phyloP scores from a whole-genome alignment of 2,888 invertebrate genomes.

The Acrobasis suavella region DNA sequence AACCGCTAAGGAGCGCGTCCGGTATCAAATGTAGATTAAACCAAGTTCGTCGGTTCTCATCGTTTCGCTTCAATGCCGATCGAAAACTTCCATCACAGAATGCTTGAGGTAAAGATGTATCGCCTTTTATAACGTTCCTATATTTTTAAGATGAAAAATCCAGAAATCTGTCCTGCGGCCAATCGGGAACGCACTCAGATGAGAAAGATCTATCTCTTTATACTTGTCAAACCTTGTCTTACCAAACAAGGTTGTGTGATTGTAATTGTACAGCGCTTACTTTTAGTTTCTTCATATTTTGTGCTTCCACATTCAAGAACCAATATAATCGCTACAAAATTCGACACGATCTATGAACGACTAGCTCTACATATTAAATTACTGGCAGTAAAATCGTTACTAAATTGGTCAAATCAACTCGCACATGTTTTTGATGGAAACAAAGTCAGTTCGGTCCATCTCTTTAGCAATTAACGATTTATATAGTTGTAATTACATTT shows the following conservation, averaged over 20 bases:
- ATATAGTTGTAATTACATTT: slow-evolving; percentile 3
- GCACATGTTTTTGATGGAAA: slow-evolving; percentile 12
- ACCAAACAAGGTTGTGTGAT: too few species aligned
- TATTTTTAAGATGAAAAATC: too few species aligned
- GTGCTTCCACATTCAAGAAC: slow-evolving; percentile 54
- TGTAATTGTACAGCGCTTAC: background rate
- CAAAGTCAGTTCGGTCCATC: slow-evolving; percentile 23
- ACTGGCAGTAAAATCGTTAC: slow-evolving; percentile 55
- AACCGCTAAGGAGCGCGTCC: slow-evolving; percentile 42
- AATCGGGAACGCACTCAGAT: too few species aligned
- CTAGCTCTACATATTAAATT: slow-evolving; percentile 53
- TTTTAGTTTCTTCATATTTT: background rate
- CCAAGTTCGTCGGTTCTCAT: slow-evolving; percentile 74
- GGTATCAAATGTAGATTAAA: slow-evolving; percentile 73
- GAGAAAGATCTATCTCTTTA: too few species aligned
- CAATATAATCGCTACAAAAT: slow-evolving; percentile 76
- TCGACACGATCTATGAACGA: slow-evolving; percentile 70
- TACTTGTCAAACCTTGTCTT: too few species aligned
- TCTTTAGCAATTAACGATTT: slow-evolving; percentile 19
- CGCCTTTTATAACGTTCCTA: background rate
- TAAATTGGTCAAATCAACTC: slow-evolving; percentile 50
- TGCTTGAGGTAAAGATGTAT: background rate
- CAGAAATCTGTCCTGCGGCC: too few species aligned
- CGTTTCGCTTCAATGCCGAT: slow-evolving; percentile 70
- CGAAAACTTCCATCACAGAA: slow-evolving; percentile 56